These are phyloP conservation scores for Istiophorus platypterus DNA, from an alignment of 2,113 vertebrate genomes.

Conservation along the genomic window DNA sequence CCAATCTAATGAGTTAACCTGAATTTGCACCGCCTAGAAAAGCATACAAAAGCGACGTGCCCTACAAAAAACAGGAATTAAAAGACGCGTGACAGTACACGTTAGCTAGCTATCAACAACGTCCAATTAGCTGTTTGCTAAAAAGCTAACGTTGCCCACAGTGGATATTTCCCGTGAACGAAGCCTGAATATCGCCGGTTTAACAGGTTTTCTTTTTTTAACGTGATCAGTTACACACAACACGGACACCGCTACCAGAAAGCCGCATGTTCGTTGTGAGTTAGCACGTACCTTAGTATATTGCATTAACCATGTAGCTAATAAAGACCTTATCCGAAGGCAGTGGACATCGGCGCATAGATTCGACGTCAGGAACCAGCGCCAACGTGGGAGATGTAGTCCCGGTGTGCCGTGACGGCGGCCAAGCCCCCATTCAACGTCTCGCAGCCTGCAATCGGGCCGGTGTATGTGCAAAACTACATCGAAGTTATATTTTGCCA, in stretches of 20 bases:
- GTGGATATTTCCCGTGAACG: not conserved
- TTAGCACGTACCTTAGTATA: conserved; percentile 71
- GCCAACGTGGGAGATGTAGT: conserved; percentile 74
- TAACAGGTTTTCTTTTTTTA: not conserved
- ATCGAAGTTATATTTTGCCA: not conserved
- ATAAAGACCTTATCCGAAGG: conserved; percentile 34
- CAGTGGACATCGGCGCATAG: conserved; percentile 44
- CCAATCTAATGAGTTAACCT: not conserved
- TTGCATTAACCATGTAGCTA: conserved; percentile 63
- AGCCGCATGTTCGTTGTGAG: not conserved
- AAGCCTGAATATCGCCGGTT: not conserved
- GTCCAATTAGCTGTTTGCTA: conserved; percentile 54
- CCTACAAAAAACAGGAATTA: not conserved
- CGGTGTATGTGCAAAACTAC: accelerated
- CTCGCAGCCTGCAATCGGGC: not conserved
- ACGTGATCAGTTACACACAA: not conserved
- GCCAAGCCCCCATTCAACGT: accelerated
- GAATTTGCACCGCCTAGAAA: not conserved
- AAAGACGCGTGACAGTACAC: not conserved
- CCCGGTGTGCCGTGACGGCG: accelerated
- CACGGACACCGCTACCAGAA: not conserved
- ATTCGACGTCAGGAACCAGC: conserved; percentile 43
- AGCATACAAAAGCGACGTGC: not conserved
- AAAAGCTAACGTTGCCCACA: conserved; percentile 54
- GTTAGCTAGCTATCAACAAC: conserved; percentile 31